Evolutionary conservation across 2,797 vertebrate genomes (phyloP), one percentile per base, ranked within the genome.

Genomic region (Diceros bicornis): DNA sequence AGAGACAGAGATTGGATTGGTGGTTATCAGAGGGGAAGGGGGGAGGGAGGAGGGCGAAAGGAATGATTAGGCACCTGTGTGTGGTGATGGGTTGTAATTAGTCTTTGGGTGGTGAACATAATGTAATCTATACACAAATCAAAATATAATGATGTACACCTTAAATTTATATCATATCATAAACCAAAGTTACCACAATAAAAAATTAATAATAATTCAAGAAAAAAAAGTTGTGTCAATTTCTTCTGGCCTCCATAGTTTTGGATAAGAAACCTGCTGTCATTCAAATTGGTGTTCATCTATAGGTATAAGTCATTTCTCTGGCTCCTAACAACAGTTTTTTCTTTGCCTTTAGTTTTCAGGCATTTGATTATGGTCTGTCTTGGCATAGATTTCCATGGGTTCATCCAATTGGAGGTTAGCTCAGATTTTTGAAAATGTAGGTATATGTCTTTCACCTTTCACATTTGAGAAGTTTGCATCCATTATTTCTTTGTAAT

Each of bases 291-390:
- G 27, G 11, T 34, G 10, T 85, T 61, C n/a, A 34, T 68, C 21
- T 79, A 79, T 79, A 79, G n/a, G 21, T 55, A 55, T 34, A 52
- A 52, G 32, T 41, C 25, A 61, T 17, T 81, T 41, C 16, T 81
- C 16, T 41, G 34, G 34, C 78, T 41, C 23, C 37, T 61, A 41
- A 29, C 6, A 29, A 47, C 23, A 29, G 18, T 81, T 74, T 78
- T 91, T 95, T 44, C 61, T 69, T 87, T 78, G n/a, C 20, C 44
- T 86, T 84, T 7, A 79, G 21, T 71, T 97, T 96, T 77, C 44
- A 92, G 87, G 74, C 29, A 83, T 71, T 77, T 93, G 64, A 59
- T 86, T 59, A 32, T 50, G 47, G 57, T 68, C 17, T n/a, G 4
- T 12, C 34, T 41, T 90, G 52, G 41, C 64, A 66, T 29, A 11